phyloP scores from a whole-genome alignment of 2,113 vertebrate genomes.

The Centrocercus urophasianus region DNA sequence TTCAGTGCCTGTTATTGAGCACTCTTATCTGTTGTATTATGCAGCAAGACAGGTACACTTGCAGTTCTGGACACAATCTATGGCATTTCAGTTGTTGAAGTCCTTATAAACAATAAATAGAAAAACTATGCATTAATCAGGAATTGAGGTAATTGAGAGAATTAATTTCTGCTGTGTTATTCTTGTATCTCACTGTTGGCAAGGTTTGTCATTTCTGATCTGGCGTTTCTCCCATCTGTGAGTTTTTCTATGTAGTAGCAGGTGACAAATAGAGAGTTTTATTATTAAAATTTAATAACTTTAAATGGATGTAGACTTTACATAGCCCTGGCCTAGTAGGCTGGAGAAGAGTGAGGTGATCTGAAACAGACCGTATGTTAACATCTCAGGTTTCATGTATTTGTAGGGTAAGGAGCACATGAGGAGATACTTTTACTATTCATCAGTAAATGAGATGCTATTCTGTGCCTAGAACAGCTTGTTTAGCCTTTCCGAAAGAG shows the following conservation, averaged over 20 bases:
- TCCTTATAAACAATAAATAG: background rate
- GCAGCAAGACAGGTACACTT: background rate
- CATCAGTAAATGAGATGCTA: background rate
- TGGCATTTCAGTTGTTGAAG: background rate
- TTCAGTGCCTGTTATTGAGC: background rate
- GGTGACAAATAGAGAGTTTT: constrained; percentile 22
- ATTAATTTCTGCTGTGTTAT: background rate
- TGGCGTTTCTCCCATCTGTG: background rate
- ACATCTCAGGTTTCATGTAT: constrained; percentile 19
- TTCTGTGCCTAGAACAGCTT: background rate
- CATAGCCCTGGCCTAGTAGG: background rate
- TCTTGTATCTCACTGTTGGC: background rate
- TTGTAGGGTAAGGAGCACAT: background rate
- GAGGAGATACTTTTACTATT: background rate
- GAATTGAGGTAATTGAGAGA: background rate
- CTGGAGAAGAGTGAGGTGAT: background rate
- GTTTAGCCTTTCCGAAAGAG: background rate
- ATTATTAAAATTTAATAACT: constrained; percentile 34
- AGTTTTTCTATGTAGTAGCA: background rate
- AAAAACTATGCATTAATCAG: background rate
- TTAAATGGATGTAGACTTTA: background rate
- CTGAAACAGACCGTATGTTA: background rate
- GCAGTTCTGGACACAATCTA: background rate
- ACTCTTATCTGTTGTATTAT: background rate
- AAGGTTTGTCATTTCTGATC: constrained; percentile 5